phyloP scores from a whole-genome alignment of 1,140 invertebrate species.

The Ceratina japonica region DNA sequence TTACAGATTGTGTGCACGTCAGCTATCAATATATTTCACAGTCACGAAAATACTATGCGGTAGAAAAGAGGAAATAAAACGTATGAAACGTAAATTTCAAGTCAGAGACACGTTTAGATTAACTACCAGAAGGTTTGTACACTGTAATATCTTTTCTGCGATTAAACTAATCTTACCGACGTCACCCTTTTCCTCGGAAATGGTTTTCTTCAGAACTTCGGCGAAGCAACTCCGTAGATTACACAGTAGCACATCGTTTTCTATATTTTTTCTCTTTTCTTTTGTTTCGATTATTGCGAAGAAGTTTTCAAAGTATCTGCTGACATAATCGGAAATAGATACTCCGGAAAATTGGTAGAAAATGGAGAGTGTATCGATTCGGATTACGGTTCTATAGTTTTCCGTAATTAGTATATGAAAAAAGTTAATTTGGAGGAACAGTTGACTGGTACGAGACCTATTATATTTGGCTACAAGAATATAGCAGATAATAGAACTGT shows the following conservation, averaged over 20 bases:
- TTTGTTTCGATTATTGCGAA: neutral
- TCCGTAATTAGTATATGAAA: no score
- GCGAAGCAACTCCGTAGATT: neutral
- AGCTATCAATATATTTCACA: slow-evolving; percentile 50
- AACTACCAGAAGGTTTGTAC: slow-evolving; percentile 43
- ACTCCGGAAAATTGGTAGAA: no score
- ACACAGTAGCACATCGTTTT: neutral
- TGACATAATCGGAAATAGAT: no score
- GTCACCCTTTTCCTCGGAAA: neutral
- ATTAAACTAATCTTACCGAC: slow-evolving; percentile 25
- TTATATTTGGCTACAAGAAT: no score
- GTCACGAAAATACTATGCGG: slow-evolving; percentile 37
- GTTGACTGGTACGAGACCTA: no score
- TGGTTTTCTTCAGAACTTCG: neutral
- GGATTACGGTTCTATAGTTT: no score
- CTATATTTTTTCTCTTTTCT: neutral
- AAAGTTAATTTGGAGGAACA: no score
- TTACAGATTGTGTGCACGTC: slow-evolving; percentile 64
- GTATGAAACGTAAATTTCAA: slow-evolving; percentile 24
- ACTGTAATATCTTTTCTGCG: slow-evolving; percentile 27
- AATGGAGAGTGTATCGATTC: no score
- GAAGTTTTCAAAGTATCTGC: no score
- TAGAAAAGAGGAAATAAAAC: slow-evolving; percentile 20
- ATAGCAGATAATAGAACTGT: no score
- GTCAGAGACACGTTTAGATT: slow-evolving; percentile 19